Evolutionary conservation across 2,797 vertebrate species (phyloP).

Genomic region (Silurus aristotelis): DNA sequence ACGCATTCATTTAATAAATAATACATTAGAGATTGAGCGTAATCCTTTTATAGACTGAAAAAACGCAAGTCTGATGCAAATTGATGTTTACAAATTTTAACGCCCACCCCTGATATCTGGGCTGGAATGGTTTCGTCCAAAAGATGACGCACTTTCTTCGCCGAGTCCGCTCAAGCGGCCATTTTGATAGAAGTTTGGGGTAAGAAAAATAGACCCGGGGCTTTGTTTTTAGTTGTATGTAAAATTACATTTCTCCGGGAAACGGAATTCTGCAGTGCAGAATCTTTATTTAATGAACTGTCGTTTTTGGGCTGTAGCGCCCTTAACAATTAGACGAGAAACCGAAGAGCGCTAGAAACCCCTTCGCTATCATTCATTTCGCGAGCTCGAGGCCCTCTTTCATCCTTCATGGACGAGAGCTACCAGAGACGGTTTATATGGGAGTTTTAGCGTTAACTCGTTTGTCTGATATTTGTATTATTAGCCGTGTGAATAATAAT

Average conservation of each 20-base stretch:
- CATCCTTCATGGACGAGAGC: conserved; percentile 25
- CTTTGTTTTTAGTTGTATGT: conserved; percentile 35
- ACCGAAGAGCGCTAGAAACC: not conserved
- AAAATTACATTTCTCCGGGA: not conserved
- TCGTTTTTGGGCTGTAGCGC: not conserved
- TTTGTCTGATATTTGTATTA: not conserved
- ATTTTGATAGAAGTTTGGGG: conserved; percentile 79
- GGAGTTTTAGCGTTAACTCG: not conserved
- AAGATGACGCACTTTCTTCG: conserved; percentile 60
- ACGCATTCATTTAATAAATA: not conserved
- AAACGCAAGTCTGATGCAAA: not conserved
- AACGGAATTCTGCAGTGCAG: not conserved
- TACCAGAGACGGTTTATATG: not conserved
- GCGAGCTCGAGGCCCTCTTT: conserved; percentile 10
- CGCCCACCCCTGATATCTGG: not conserved
- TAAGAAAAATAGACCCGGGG: conserved; percentile 56
- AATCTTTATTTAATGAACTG: not conserved
- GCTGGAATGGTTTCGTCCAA: conserved; percentile 49
- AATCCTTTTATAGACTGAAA: not conserved
- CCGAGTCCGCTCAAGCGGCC: conserved; percentile 70
- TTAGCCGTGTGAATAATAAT: no score
- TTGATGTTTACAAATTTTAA: not conserved
- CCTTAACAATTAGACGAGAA: not conserved
- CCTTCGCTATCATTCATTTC: not conserved
- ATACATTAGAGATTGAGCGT: accelerated